These are phyloP conservation scores for Hirudo medicinalis DNA, from an alignment of 1,140 invertebrate genomes.

Conservation along the genomic window DNA sequence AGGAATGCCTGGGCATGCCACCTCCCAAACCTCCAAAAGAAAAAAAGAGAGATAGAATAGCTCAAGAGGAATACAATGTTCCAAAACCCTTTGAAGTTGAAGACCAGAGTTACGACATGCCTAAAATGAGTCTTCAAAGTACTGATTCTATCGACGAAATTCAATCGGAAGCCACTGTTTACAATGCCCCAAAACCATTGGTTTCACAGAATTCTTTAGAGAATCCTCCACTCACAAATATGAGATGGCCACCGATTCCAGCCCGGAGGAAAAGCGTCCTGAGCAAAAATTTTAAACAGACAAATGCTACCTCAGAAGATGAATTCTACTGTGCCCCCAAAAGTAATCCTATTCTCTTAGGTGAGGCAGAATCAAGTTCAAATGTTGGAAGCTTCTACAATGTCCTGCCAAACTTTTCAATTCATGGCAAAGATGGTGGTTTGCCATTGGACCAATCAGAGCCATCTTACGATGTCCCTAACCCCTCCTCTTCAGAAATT, in stretches of 20 bases:
- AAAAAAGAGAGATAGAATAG: neutral
- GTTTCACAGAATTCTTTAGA: neutral
- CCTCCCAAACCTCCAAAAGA: slow-evolving; percentile 10
- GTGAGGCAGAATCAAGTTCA: too few relatives aligned
- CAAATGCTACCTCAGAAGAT: too few relatives aligned
- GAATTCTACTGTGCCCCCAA: too few relatives aligned
- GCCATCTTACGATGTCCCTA: too few relatives aligned
- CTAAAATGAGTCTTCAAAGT: neutral
- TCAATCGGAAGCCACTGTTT: neutral
- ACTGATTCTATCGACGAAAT: neutral
- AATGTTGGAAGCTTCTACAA: too few relatives aligned
- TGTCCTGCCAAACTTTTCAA: too few relatives aligned
- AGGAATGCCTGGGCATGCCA: neutral
- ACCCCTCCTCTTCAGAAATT: too few relatives aligned
- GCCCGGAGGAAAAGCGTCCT: neutral
- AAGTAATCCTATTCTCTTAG: too few relatives aligned
- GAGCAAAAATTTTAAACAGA: neutral
- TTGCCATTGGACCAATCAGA: too few relatives aligned
- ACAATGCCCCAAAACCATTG: neutral
- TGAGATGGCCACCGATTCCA: neutral
- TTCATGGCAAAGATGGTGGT: too few relatives aligned
- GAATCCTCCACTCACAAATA: neutral
- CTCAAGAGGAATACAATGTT: neutral
- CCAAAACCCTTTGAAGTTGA: too few relatives aligned
- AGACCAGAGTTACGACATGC: neutral